phyloP scores from a whole-genome alignment of 2,113 vertebrate genomes.

The Collichthys lucidus region DNA sequence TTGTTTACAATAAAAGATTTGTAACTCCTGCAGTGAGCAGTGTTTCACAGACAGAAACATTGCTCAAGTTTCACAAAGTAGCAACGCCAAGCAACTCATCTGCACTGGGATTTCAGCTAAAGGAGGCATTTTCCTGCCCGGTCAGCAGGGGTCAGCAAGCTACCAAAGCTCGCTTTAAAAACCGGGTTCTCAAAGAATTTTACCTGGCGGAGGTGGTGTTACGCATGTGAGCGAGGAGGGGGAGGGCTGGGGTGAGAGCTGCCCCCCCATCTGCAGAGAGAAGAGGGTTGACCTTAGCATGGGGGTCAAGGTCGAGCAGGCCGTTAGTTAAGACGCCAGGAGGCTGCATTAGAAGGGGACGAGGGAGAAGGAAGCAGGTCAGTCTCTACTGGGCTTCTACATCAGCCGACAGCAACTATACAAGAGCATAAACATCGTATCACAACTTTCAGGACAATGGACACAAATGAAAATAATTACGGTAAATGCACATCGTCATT shows the following conservation, averaged over 20 bases:
- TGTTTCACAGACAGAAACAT: background rate
- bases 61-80: background rate
- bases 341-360: slow-evolving; percentile 79
- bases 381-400: slow-evolving; percentile 39
- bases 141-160: slow-evolving; percentile 42
- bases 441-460: background rate
- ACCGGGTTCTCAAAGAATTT: slow-evolving; percentile 20
- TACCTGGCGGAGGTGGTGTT: slow-evolving; percentile 86
- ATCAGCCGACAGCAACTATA: slow-evolving; percentile 30
- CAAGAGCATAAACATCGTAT: background rate
- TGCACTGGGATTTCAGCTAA: background rate
- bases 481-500: background rate
- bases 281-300: slow-evolving; percentile 78
- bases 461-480: background rate
- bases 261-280: slow-evolving; percentile 73
- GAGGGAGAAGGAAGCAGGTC: slow-evolving; percentile 42
- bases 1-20: background rate
- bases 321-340: slow-evolving; percentile 85
- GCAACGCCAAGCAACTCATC: background rate
- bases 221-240: slow-evolving; percentile 80
- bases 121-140: background rate
- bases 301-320: slow-evolving; percentile 83
- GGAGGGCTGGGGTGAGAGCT: slow-evolving; percentile 56
- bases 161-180: slow-evolving; percentile 6
- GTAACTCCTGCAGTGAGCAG: background rate